Percentiles rank a stretch among this genome's conserved stretches.
These are phyloP conservation scores for Aplochiton taeniatus DNA, from an alignment of 2,797 vertebrate genomes.

Conservation along the genomic window DNA sequence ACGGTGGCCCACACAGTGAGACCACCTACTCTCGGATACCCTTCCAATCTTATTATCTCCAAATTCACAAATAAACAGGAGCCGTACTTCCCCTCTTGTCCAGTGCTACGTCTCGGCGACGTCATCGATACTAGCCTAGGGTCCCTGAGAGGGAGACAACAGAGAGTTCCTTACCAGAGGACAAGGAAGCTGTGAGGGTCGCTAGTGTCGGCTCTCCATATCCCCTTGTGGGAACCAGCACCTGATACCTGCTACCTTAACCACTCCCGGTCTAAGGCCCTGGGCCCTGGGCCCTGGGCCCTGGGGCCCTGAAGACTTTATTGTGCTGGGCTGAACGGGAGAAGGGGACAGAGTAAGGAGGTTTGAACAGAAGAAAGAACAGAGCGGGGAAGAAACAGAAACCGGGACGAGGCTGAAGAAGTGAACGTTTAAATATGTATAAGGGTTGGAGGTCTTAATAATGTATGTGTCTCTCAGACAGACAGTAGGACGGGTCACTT, in stretches of 20 bases:
- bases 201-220: background rate
- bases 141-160: conserved; percentile 1
- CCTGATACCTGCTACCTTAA: conserved; percentile 26
- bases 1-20: too few species aligned
- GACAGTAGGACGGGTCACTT: too few species aligned
- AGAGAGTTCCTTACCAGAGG: background rate
- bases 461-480: too few species aligned
- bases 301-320: conserved; percentile 7
- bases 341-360: background rate
- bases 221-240: conserved; percentile 25
- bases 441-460: background rate
- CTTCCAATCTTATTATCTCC: too few species aligned
- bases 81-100: background rate
- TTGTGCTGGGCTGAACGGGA: conserved; percentile 13
- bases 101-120: conserved; percentile 8
- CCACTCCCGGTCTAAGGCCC: conserved; percentile 12
- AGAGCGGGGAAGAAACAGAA: background rate
- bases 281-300: conserved; percentile 17
- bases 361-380: background rate
- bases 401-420: background rate
- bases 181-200: conserved; percentile 34
- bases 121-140: conserved; percentile 30
- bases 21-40: too few species aligned
- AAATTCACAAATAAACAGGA: too few species aligned
- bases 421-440: conserved; percentile 6